Evolutionary conservation across 2,113 vertebrate genomes (phyloP).

Genomic region (Phodopus roborovskii): DNA sequence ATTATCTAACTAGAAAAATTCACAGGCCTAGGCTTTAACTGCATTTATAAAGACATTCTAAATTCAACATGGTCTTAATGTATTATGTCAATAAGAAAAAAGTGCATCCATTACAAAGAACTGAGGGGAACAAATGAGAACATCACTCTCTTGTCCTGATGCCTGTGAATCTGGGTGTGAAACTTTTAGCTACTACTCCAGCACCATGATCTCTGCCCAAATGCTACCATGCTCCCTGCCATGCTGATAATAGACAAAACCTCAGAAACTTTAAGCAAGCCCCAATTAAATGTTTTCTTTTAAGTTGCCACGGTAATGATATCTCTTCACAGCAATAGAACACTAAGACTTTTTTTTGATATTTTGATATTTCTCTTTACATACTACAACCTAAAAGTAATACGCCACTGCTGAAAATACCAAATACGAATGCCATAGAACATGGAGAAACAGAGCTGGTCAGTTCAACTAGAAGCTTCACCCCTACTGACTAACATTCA

Average conservation of each 20-base stretch:
- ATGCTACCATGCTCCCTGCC: neutral
- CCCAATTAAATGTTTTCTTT: neutral
- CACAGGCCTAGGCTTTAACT: neutral
- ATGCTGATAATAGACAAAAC: neutral
- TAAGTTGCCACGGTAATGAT: neutral
- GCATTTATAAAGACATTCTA: neutral
- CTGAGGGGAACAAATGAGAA: neutral
- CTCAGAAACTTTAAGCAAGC: neutral
- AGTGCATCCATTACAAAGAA: neutral
- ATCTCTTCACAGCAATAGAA: neutral
- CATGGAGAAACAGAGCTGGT: neutral
- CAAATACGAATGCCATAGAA: neutral
- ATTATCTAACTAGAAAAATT: neutral
- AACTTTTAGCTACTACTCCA: neutral
- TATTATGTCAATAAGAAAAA: neutral
- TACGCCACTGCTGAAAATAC: neutral
- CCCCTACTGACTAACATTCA: neutral
- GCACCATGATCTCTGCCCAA: neutral
- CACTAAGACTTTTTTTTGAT: neutral
- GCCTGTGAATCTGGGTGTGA: neutral
- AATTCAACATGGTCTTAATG: neutral
- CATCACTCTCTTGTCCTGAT: neutral
- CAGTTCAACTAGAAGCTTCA: neutral
- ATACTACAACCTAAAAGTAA: neutral
- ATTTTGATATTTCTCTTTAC: neutral